Percentiles rank a stretch among this genome's conserved stretches.
These are phyloP conservation scores for Stegodyphus dumicola DNA, from an alignment of 1,140 invertebrate genomes.

Conservation along the genomic window DNA sequence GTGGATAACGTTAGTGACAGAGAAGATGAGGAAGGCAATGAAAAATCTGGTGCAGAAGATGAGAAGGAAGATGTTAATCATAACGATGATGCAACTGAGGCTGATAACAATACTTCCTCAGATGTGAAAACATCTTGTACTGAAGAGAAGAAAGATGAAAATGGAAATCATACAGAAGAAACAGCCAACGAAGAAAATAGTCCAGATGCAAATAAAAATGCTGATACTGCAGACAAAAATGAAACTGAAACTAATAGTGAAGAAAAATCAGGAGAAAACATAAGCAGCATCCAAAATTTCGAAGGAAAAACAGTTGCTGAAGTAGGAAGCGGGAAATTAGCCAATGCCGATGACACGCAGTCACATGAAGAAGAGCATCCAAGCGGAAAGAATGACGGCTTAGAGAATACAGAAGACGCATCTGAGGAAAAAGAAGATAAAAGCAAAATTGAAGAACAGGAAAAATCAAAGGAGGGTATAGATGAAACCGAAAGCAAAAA, in stretches of 20 bases:
- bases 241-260: background rate
- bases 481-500: background rate
- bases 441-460: background rate
- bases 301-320: constrained; percentile 41
- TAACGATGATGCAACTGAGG: too few species aligned
- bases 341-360: background rate
- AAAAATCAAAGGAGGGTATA: background rate
- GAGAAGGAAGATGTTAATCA: too few species aligned
- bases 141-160: background rate
- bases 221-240: background rate
- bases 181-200: background rate
- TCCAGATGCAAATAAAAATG: background rate
- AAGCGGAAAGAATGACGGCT: background rate
- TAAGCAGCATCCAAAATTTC: constrained; percentile 1
- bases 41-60: background rate
- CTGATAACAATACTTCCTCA: too few species aligned
- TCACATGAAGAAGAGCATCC: constrained; percentile 8
- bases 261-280: background rate
- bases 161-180: background rate
- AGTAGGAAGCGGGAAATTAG: constrained; percentile 22
- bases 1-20: background rate
- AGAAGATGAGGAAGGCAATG: background rate
- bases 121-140: too few species aligned
- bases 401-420: constrained; percentile 7
- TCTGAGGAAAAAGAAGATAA: background rate